Base-by-base conservation (phyloP, 2,888 invertebrate genomes). In the Oscheius myriophilus region DNA sequence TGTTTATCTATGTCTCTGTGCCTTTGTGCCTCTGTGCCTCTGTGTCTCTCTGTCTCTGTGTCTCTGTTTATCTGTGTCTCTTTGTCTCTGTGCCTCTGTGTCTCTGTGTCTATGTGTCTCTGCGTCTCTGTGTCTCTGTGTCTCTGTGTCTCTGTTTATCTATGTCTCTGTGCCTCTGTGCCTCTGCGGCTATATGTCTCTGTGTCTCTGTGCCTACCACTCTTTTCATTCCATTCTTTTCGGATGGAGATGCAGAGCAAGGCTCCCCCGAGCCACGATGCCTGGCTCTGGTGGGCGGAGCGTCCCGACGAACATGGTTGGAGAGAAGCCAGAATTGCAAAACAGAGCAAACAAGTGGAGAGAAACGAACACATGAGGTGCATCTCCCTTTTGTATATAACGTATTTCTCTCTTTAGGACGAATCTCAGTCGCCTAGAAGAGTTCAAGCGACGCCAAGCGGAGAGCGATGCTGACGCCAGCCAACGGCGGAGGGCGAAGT, bases 241-340 rank as follows among this genome's bases (percentile, higher is more conserved):
- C 71, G 71, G 66, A 76, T 76, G 76, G 74, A 76, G 55, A 74
- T 76, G 76, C 62, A 55, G 18, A 25, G 71, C 46, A 64, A 70
- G 26, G 72, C 67, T 0, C 71, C 72, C 21, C 71, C 71, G 18
- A 43, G 57, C 1, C 73, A 77, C 58, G 71, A 65, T 49, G 68
- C 69, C n/a, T 78, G 72, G 73, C 42, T 74, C 18, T 77, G 79
- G 79, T 79, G 79, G 79, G 73, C 74, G 6, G 73, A 76, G 53
- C 54, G 79, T 59, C 79, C 79, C 9, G 79, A 79, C 69, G 79
- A 79, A 46, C 79, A 79, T 41, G 79, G 79, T 39, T 79, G 79
- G 79, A 71, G 79, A 51, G 76, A 77, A 54, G 77, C 79, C 1
- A 59, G 77, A 42, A 46, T 79, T 43, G 53, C 52, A 4, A 63